Percentiles rank a stretch among this genome's conserved stretches.
Evolutionary conservation across 2,797 vertebrate genomes (phyloP).

Genomic region (Lates japonicus): DNA sequence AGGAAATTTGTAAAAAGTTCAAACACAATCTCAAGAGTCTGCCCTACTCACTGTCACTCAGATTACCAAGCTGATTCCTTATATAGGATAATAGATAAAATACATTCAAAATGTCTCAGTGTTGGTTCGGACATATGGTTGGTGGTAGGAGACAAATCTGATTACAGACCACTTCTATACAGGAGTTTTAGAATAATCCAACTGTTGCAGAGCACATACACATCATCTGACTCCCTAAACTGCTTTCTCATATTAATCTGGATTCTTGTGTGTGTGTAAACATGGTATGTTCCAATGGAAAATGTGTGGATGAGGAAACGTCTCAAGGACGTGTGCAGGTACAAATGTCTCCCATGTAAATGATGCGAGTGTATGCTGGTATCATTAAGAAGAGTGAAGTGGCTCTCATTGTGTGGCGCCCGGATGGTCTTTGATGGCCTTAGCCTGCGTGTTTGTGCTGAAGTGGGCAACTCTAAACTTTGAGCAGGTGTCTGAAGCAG

Average conservation of each 20-base stretch:
- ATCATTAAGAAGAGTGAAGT: constrained; percentile 82
- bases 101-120: too few species aligned
- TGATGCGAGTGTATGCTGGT: constrained; percentile 78
- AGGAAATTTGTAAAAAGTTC: background rate
- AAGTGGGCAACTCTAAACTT: constrained; percentile 81
- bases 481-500: constrained; percentile 85
- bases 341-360: constrained; percentile 66
- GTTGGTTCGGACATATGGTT: background rate
- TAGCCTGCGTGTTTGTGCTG: constrained; percentile 70
- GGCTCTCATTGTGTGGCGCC: constrained; percentile 77
- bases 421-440: constrained; percentile 78
- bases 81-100: background rate
- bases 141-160: background rate
- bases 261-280: background rate
- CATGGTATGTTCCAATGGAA: constrained; percentile 21
- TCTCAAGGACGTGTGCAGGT: constrained; percentile 30
- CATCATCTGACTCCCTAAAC: background rate
- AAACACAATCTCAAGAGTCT: background rate
- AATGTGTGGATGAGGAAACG: constrained; percentile 36
- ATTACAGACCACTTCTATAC: background rate
- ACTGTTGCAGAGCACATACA: background rate
- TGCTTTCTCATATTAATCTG: background rate
- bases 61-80: background rate
- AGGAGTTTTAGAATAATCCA: background rate
- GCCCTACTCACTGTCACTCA: background rate